Conservation (phyloP, 2,797 vertebrate species). For the Sebastes paucispinis region DNA sequence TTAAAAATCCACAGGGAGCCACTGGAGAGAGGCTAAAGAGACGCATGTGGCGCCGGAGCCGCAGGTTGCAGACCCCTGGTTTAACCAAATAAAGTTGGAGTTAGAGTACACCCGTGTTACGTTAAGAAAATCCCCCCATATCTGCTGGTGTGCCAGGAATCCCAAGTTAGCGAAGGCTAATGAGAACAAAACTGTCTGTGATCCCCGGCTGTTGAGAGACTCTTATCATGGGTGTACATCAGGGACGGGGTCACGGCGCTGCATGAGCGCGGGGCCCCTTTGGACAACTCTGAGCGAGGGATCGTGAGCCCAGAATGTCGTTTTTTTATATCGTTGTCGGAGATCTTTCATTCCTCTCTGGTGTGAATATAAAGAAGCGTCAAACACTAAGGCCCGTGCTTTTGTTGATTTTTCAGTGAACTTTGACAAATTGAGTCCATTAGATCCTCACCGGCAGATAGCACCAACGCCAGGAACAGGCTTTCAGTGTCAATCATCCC, state of each 20-base stretch:
- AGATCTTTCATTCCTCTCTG: neutral
- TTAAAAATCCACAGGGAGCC: too few species aligned
- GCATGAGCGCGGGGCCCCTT: neutral
- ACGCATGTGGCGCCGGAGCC: too few species aligned
- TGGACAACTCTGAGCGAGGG: neutral
- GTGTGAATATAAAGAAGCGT: neutral
- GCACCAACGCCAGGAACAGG: neutral
- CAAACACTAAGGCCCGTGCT: too few species aligned
- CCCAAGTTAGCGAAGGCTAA: conserved; percentile 1
- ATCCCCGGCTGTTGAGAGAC: conserved; percentile 11
- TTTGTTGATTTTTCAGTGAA: conserved; percentile 7
- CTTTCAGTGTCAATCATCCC: conserved; percentile 47
- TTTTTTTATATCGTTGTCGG: neutral
- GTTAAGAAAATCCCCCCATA: neutral
- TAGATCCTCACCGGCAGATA: conserved; percentile 14
- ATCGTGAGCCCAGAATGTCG: neutral
- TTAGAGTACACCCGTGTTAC: neutral
- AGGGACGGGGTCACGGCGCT: neutral
- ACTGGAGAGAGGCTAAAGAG: too few species aligned
- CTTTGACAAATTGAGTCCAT: conserved; percentile 35
- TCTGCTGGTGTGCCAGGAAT: neutral
- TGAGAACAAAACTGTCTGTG: conserved; percentile 16
- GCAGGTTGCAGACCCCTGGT: too few species aligned
- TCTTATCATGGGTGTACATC: conserved; percentile 42
- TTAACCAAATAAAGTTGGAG: neutral